Conservation (phyloP, 1,140 invertebrate species). For the Venturia canescens region DNA sequence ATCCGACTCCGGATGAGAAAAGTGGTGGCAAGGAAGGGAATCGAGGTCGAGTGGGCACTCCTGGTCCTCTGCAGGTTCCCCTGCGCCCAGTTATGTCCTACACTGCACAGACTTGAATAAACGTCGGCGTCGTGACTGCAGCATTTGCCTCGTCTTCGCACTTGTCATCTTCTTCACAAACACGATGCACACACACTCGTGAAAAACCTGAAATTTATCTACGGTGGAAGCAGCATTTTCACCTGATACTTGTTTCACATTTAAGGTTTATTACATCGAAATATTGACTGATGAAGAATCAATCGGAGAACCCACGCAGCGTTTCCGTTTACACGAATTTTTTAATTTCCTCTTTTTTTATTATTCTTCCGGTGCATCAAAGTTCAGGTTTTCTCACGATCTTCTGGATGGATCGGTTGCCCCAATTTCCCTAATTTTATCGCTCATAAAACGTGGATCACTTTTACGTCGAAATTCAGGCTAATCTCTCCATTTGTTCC, state of each 20-base stretch:
- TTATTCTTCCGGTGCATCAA: too few species aligned
- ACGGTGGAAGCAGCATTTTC: too few species aligned
- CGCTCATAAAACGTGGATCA: too few species aligned
- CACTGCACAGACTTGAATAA: conserved; percentile 45
- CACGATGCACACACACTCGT: not conserved
- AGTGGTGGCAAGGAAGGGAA: conserved; percentile 33
- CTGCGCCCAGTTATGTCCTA: conserved; percentile 33
- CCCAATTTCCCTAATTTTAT: too few species aligned
- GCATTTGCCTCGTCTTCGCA: not conserved
- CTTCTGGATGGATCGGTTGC: too few species aligned
- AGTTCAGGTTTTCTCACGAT: too few species aligned
- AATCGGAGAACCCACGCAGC: too few species aligned
- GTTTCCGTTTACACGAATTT: too few species aligned
- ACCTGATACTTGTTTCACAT: too few species aligned
- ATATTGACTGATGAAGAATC: too few species aligned
- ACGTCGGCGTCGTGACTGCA: conserved; percentile 33
- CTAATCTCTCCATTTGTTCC: not conserved
- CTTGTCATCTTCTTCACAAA: conserved; percentile 30
- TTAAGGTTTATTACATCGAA: too few species aligned
- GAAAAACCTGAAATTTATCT: not conserved
- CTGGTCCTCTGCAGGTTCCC: conserved; percentile 37
- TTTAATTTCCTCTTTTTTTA: too few species aligned
- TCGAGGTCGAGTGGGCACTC: conserved; percentile 56
- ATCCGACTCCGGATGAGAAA: conserved; percentile 27
- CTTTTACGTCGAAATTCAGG: not conserved